Conservation (phyloP, 2,888 invertebrate species). For the Agonopterix subpropinquella region DNA sequence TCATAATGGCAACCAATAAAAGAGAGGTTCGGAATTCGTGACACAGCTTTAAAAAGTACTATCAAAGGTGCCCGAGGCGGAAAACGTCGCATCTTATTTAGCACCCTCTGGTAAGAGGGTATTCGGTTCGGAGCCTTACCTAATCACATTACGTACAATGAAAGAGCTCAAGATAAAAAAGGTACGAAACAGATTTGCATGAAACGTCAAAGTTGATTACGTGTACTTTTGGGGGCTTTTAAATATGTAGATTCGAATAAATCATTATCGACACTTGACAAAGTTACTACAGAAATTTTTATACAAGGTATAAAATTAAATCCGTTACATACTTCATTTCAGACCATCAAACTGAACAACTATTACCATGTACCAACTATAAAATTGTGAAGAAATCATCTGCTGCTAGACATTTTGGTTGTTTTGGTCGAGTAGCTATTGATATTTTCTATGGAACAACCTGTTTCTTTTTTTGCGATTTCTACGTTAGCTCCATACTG, state of each 20-base stretch:
- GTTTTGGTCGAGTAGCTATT: too few relatives aligned
- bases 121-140: slow-evolving; percentile 46
- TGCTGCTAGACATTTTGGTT: too few relatives aligned
- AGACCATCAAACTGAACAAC: too few relatives aligned
- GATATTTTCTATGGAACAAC: too few relatives aligned
- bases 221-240: slow-evolving; percentile 29
- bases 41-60: slow-evolving; percentile 71
- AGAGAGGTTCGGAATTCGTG: slow-evolving; percentile 69
- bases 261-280: slow-evolving; percentile 25
- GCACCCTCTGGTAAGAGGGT: slow-evolving; percentile 56
- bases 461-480: too few relatives aligned
- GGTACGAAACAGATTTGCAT: slow-evolving; percentile 68
- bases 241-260: slow-evolving; percentile 32
- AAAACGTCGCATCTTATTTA: slow-evolving; percentile 74
- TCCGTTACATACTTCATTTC: too few relatives aligned
- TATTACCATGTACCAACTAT: too few relatives aligned
- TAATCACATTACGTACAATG: slow-evolving; percentile 69
- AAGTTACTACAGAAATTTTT: neutral
- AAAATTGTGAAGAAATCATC: too few relatives aligned
- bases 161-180: slow-evolving; percentile 66
- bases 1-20: slow-evolving; percentile 74
- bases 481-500: too few relatives aligned
- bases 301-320: too few relatives aligned
- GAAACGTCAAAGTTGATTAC: slow-evolving; percentile 65
- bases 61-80: slow-evolving; percentile 71